Conservation (phyloP, 2,888 invertebrate species). For the Hydrotaea cyrtoneurina region DNA sequence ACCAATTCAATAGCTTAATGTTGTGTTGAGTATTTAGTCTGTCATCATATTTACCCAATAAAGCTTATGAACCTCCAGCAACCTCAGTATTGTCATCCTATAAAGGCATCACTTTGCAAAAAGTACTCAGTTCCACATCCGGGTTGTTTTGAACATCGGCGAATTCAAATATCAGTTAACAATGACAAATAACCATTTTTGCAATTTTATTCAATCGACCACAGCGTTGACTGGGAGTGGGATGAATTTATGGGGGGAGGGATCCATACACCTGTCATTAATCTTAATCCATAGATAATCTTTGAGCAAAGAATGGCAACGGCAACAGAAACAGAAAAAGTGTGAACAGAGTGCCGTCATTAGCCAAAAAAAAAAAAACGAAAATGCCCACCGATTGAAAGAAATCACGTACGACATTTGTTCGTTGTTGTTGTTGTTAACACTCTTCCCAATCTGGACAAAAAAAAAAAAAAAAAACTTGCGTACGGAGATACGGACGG, state of each 20-base stretch:
- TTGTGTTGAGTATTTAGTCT: no score
- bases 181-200: constrained; percentile 48
- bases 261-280: constrained; percentile 61
- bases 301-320: constrained; percentile 38
- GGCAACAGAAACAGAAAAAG: constrained; percentile 29
- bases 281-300: constrained; percentile 66
- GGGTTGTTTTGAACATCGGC: no score
- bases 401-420: constrained; percentile 62
- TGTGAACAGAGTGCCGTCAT: constrained; percentile 61
- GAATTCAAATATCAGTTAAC: constrained; percentile 36
- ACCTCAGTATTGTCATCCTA: no score
- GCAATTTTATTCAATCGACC: constrained; percentile 44
- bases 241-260: neutral
- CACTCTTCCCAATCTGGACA: neutral
- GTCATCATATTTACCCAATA: no score
- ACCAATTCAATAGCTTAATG: no score
- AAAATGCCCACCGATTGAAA: constrained; percentile 63
- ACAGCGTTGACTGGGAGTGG: constrained; percentile 3
- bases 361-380: constrained; percentile 56
- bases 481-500: neutral
- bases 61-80: no score
- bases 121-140: no score
- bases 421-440: neutral
- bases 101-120: no score
- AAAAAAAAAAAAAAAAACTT: neutral